Evolutionary conservation across 2,888 invertebrate genomes (phyloP), one percentile per base, ranked within the genome.

Genomic region (Margaritifera margaritifera): DNA sequence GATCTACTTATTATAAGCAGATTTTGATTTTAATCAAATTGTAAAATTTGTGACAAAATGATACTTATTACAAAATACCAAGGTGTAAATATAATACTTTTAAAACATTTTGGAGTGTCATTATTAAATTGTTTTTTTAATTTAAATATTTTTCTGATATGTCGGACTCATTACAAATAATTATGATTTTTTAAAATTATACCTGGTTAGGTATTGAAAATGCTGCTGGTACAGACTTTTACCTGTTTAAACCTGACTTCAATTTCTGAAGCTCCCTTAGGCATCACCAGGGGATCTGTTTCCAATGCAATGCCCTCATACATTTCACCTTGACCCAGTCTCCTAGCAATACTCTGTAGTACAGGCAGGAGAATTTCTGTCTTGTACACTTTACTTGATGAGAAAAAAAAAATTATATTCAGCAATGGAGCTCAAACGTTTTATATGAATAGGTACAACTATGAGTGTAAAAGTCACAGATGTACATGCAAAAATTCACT

Each of bases 191-290:
- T 15, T 42, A 11, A 11, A 2, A 2, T 42, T 15, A 42, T 42
- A 42, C 15, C 42, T 42, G 15, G 11, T 3, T 42, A 42, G 15
- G 42, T 42, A 42, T 42, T 42, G 11, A 15, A 42, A 42, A 42
- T 42, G 11, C 42, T 56, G 24, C 8, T 27, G 5, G 27, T 51
- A 66, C 27, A 65, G 51, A 24, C 27, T 54, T 63, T 59, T 53
- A 88, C 89, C 85, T 89, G 89, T 79, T 84, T 86, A 20, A 84
- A 82, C 65, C 83, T 83, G 57, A 89, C 84, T 79, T 89, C 88
- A 51, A 87, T 86, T 71, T 89, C 88, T n/a, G 88, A 87, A 15
- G 85, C 87, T 50, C 87, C 87, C 60, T 80, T 78, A 6, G 90
- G 89, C 77, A 88, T 85, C 64, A 85, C 80, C 42, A 88, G 78